A percentile compares a stretch with the other conserved stretches of the same genome.
Conservation (phyloP, 2,888 invertebrate genomes). For the Fragum fragum region DNA sequence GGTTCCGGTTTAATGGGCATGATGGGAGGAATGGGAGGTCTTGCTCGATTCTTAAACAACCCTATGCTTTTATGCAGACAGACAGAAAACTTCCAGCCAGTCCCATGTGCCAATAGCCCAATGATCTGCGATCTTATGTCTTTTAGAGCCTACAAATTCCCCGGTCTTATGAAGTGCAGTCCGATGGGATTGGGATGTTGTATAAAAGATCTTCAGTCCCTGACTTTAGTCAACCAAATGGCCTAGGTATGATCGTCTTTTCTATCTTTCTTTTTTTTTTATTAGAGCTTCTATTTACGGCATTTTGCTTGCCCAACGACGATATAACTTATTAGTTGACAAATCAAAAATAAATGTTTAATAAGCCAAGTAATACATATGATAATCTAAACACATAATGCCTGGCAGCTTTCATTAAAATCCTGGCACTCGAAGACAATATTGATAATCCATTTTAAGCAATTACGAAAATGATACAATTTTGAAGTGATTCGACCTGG, state of each 20-base stretch:
- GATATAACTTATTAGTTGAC: too few relatives aligned
- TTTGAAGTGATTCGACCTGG: too few relatives aligned
- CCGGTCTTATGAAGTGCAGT: constrained; percentile 66
- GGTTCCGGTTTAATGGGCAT: not conserved
- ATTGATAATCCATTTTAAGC: too few relatives aligned
- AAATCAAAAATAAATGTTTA: too few relatives aligned
- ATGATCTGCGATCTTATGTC: constrained; percentile 65
- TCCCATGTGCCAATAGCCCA: constrained; percentile 59
- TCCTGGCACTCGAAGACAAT: too few relatives aligned
- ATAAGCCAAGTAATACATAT: too few relatives aligned
- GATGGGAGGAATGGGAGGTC: constrained; percentile 32
- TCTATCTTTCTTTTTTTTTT: too few relatives aligned
- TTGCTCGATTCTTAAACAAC: constrained; percentile 56
- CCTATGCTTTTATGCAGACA: constrained; percentile 64
- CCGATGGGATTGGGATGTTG: constrained; percentile 74
- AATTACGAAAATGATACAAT: too few relatives aligned
- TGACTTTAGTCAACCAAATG: constrained; percentile 45
- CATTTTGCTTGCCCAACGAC: too few relatives aligned
- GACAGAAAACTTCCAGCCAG: constrained; percentile 64
- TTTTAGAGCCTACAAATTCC: constrained; percentile 61
- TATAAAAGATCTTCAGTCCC: constrained; percentile 62
- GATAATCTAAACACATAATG: not conserved
- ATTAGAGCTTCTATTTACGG: too few relatives aligned
- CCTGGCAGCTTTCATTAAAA: too few relatives aligned
- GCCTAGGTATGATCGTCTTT: constrained; percentile 2